phyloP scores from a whole-genome alignment of 2,113 vertebrate species.

The Crotalus helleri region DNA sequence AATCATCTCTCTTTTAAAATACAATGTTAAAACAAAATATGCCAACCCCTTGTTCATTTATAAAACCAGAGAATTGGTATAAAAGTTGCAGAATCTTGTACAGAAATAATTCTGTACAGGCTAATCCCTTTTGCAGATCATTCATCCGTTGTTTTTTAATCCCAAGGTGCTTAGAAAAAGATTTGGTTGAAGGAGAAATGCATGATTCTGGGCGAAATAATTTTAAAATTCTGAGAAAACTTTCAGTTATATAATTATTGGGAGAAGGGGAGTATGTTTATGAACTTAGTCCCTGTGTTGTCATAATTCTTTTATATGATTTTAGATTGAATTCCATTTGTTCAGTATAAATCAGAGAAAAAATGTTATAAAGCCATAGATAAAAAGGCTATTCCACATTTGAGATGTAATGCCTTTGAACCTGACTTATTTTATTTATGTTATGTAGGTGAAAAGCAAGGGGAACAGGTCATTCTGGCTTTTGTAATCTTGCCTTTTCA shows the following conservation, averaged over 20 bases:
- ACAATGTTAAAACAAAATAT: not conserved
- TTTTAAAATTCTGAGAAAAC: not conserved
- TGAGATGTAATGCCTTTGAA: not conserved
- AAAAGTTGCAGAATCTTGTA: not conserved
- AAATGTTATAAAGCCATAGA: no score
- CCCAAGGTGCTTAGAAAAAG: not conserved
- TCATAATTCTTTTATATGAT: not conserved
- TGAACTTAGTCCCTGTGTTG: not conserved
- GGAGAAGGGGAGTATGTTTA: not conserved
- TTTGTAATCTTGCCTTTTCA: not conserved
- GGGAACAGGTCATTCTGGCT: not conserved
- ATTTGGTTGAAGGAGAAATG: not conserved
- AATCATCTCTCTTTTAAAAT: not conserved
- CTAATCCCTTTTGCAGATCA: not conserved
- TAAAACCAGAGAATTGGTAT: not conserved
- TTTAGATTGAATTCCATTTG: not conserved
- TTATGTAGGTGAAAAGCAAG: not conserved
- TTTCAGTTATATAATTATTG: not conserved
- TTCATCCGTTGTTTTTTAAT: not conserved
- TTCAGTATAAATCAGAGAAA: not conserved
- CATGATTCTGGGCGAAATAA: not conserved
- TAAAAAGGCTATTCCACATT: not conserved
- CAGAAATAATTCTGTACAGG: not conserved
- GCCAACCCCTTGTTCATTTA: not conserved
- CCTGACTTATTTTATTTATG: not conserved